Evolutionary conservation across 2,888 invertebrate genomes (phyloP).

Genomic region (Andrena praecox): DNA sequence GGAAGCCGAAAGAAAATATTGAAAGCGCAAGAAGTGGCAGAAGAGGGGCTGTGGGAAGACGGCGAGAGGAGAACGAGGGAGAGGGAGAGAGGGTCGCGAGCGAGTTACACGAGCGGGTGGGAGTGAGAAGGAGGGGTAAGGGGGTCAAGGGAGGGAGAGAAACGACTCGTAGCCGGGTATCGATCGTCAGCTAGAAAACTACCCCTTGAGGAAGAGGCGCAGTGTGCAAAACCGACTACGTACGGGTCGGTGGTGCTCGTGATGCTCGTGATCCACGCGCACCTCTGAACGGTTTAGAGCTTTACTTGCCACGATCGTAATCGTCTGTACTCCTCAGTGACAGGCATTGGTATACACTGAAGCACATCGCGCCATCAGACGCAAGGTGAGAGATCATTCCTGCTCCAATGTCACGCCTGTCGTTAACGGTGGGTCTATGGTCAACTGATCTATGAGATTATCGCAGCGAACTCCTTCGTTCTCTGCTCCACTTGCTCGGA

Average conservation of each 20-base stretch:
- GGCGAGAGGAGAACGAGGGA: neutral
- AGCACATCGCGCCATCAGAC: neutral
- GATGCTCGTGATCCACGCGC: conserved; percentile 74
- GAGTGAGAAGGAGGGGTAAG: neutral
- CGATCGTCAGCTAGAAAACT: conserved; percentile 80
- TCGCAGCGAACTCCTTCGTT: too few species aligned
- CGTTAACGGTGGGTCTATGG: too few species aligned
- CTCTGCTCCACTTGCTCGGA: too few species aligned
- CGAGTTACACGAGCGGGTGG: conserved; percentile 7
- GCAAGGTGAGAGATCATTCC: conserved; percentile 42
- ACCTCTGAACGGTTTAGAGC: conserved; percentile 51
- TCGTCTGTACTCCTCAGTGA: conserved; percentile 17
- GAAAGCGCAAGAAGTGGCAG: conserved; percentile 4
- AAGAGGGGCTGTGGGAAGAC: neutral
- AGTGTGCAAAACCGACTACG: conserved; percentile 77
- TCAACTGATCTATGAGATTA: too few species aligned
- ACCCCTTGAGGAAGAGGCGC: conserved; percentile 78
- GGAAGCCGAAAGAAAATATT: conserved; percentile 18
- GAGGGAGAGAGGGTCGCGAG: neutral
- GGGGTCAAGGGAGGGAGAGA: conserved; percentile 63
- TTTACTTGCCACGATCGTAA: conserved; percentile 23
- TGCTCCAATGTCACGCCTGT: neutral
- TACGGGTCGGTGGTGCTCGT: conserved; percentile 72
- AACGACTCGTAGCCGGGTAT: conserved; percentile 70
- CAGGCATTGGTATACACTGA: conserved; percentile 5